Percentiles rank a stretch among this genome's conserved stretches.
Conservation (phyloP, 1,140 invertebrate genomes). For the Caenorhabditis brenneri region DNA sequence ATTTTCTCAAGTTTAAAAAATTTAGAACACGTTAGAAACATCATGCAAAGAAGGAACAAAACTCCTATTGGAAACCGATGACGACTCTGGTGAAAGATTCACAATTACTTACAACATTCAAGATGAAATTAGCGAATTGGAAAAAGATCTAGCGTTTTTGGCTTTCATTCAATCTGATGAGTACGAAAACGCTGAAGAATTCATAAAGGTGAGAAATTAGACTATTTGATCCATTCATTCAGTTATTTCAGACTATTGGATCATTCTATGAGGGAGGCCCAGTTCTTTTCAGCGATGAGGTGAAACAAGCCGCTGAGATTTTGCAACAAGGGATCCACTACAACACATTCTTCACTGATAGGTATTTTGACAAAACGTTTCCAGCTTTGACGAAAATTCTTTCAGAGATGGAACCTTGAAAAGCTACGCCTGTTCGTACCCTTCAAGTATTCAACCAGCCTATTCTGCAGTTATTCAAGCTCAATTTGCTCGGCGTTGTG, state of each 20-base stretch:
- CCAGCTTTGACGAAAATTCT: too few relatives aligned
- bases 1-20: not conserved
- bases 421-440: conserved; percentile 68
- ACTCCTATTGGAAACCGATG: conserved; percentile 45
- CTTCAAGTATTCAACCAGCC: conserved; percentile 67
- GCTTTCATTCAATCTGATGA: conserved; percentile 69
- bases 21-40: conserved; percentile 62
- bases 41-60: conserved; percentile 59
- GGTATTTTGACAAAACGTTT: not conserved
- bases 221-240: not conserved
- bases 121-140: conserved; percentile 67
- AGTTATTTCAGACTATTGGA: conserved; percentile 47
- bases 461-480: conserved; percentile 70
- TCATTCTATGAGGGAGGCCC: conserved; percentile 49
- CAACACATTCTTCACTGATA: conserved; percentile 70
- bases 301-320: conserved; percentile 20
- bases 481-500: conserved; percentile 69
- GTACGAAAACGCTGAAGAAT: conserved; percentile 68
- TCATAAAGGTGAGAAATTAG: conserved; percentile 57
- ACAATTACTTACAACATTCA: conserved; percentile 65
- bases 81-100: conserved; percentile 50
- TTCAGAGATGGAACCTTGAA: conserved; percentile 68
- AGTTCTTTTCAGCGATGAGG: conserved; percentile 33
- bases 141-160: conserved; percentile 68
- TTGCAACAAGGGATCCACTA: conserved; percentile 68